Percentiles rank a stretch among this genome's conserved stretches.
phyloP scores from a whole-genome alignment of 2,797 vertebrate genomes.

The Graptemys geographica region DNA sequence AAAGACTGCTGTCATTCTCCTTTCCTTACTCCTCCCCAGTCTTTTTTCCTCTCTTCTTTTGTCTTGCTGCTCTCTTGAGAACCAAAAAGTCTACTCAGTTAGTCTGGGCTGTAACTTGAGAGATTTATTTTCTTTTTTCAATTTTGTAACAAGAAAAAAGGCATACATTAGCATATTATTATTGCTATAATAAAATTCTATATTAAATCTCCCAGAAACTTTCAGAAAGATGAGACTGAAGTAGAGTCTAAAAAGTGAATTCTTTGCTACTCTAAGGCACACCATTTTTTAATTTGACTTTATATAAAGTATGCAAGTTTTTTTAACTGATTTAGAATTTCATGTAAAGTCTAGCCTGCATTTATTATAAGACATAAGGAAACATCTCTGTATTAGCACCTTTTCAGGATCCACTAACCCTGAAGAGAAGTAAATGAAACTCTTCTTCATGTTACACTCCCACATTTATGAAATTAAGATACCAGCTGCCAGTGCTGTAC shows the following conservation, averaged over 20 bases:
- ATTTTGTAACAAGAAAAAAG: background rate
- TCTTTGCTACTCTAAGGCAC: background rate
- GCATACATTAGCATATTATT: background rate
- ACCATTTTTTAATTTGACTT: background rate
- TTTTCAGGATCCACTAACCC: slow-evolving; percentile 26
- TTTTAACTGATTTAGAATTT: background rate
- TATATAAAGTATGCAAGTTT: background rate
- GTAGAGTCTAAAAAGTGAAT: background rate
- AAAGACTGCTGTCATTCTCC: background rate
- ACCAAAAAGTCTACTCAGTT: background rate
- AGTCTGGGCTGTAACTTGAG: background rate
- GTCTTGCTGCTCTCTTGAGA: background rate
- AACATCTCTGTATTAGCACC: slow-evolving; percentile 28
- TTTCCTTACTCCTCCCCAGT: background rate
- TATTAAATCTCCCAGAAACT: background rate
- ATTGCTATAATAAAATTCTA: background rate
- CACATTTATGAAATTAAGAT: slow-evolving; percentile 52
- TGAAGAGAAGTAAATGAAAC: slow-evolving; percentile 7
- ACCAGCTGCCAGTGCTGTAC: slow-evolving; percentile 27
- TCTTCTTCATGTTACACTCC: slow-evolving; percentile 44
- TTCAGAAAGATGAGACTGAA: background rate
- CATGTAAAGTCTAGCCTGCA: background rate
- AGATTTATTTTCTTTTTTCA: background rate
- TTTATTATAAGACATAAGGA: background rate
- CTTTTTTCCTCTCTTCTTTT: background rate